Evolutionary conservation across 2,797 vertebrate genomes (phyloP), one percentile per base, ranked within the genome.

Genomic region (Phrynocephalus vlangalii): DNA sequence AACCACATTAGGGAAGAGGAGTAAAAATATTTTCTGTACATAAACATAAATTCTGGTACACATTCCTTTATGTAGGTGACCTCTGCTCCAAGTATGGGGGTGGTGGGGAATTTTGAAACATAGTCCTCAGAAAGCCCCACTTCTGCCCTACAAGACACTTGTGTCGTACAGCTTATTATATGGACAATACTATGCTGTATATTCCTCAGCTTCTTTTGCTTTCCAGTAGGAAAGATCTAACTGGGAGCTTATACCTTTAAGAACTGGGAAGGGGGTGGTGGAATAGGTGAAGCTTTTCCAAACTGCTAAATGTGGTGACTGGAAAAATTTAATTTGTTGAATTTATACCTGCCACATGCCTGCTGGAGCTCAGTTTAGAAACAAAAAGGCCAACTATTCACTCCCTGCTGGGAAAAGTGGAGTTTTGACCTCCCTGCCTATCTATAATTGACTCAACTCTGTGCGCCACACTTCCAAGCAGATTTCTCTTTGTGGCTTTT

Each of bases 381-480:
- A 66, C 68, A 80, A 75, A 80, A 48, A 8, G 50, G 75, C n/a
- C 22, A 18, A 67, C 30, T 16, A 18, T 28, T 33, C 87, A 85
- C n/a, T 52, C n/a, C 83, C 71, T 63, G 60, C 68, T 67, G 77
- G 24, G 60, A 66, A 75, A 88, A 85, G 75, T 75, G 75, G 60
- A 26, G n/a, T 68, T 87, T 44, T 87, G 66, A 70, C 68, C 77
- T 66, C 79, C 26, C 63, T 52, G 83, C 66, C 50, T 77, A 68
- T 38, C 15, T 44, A 80, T 80, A 84, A 80, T 84, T 38, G n/a
- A 67, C 44, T 52, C 70, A n/a, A 73, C 68, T 33, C 70, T n/a
- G 44, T 33, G 68, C 78, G 73, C 73, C 33, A 48, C 70, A 73
- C n/a, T 79, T 38, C 24, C 52, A 73, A 22, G 11, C 33, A 22